Conservation (phyloP, 1,140 invertebrate species). For the Bombus sylvicola region DNA sequence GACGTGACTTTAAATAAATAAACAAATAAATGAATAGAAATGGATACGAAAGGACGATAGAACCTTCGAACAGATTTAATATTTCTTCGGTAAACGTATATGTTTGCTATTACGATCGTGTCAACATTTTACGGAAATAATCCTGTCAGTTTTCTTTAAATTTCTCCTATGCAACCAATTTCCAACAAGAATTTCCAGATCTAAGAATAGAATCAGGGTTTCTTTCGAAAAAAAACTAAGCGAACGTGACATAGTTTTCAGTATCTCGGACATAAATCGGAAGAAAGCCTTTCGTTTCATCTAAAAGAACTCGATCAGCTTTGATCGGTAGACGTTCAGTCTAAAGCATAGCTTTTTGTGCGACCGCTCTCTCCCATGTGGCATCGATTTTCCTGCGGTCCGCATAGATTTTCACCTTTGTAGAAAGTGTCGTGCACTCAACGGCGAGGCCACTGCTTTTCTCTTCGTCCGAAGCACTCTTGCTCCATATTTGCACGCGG, state of each 20-base stretch:
- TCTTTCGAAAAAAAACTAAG: not conserved
- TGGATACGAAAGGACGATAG: not conserved
- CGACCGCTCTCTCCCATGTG: not conserved
- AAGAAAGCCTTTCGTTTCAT: not conserved
- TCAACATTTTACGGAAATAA: not conserved
- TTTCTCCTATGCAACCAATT: no score
- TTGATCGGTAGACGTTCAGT: constrained; percentile 23
- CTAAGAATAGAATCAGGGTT: not conserved
- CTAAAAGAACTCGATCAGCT: constrained; percentile 13
- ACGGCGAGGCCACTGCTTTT: constrained; percentile 41
- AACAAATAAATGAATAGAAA: not conserved
- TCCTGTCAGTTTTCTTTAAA: no score
- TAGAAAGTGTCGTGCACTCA: constrained; percentile 45
- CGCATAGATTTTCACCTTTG: constrained; percentile 52
- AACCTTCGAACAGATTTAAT: not conserved
- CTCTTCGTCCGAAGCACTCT: constrained; percentile 46
- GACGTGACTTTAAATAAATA: not conserved
- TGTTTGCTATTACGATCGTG: not conserved
- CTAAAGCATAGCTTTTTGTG: constrained; percentile 2
- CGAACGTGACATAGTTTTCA: not conserved
- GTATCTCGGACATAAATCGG: not conserved
- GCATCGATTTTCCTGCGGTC: constrained; percentile 48
- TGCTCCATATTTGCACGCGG: constrained; percentile 58
- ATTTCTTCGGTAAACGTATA: no score
- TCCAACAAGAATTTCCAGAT: not conserved